phyloP scores from a whole-genome alignment of 2,797 vertebrate species.

The Spea hammondii region DNA sequence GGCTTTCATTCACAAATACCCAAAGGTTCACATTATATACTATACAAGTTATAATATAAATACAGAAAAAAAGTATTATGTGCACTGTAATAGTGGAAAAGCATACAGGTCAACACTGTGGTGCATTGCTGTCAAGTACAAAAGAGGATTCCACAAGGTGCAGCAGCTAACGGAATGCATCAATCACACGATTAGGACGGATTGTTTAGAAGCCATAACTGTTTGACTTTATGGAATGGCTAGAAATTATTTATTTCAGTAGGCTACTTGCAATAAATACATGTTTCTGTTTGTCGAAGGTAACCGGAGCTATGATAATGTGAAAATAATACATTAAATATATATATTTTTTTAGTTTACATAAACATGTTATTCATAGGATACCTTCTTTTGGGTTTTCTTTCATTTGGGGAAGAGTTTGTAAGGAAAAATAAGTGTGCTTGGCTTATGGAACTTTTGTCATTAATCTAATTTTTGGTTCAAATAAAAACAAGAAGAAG shows the following conservation, averaged over 20 bases:
- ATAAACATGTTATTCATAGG: not conserved
- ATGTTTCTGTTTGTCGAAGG: not conserved
- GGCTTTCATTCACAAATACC: conserved; percentile 77
- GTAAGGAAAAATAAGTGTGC: not conserved
- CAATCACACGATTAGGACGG: conserved; percentile 24
- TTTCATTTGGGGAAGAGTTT: not conserved
- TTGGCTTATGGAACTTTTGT: not conserved
- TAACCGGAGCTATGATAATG: not conserved
- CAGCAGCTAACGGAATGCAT: conserved; percentile 43
- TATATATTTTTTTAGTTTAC: not conserved
- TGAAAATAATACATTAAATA: conserved; percentile 51
- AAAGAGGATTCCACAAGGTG: conserved; percentile 23
- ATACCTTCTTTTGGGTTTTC: not conserved
- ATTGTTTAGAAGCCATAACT: conserved; percentile 43
- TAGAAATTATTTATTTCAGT: conserved; percentile 15
- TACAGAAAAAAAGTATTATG: conserved; percentile 82
- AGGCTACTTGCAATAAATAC: conserved; percentile 41
- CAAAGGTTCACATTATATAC: conserved; percentile 93
- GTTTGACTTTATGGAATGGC: conserved; percentile 48
- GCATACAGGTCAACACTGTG: conserved; percentile 56
- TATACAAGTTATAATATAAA: conserved; percentile 90
- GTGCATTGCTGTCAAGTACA: conserved; percentile 34
- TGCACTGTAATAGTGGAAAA: conserved; percentile 77
- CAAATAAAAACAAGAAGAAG: not conserved
- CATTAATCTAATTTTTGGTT: not conserved